phyloP scores from a whole-genome alignment of 2,888 invertebrate genomes.

The Chloromyia formosa region DNA sequence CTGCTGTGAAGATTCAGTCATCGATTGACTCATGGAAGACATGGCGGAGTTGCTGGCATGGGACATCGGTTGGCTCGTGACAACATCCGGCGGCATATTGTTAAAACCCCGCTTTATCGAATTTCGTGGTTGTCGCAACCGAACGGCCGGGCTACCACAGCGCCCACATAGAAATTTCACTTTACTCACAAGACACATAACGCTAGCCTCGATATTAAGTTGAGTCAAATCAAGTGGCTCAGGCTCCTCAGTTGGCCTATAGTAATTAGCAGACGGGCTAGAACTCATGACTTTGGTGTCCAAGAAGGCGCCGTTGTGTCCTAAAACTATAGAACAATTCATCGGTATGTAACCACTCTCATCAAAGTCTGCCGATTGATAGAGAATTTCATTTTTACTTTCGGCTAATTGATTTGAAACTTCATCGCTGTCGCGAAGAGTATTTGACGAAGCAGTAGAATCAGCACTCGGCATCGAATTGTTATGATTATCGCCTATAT shows the following conservation, averaged over 20 bases:
- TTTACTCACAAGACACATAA: conserved; percentile 86
- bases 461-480: neutral
- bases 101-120: conserved; percentile 58
- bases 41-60: neutral
- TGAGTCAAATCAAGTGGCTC: conserved; percentile 88
- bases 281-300: conserved; percentile 66
- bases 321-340: conserved; percentile 52
- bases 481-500: neutral
- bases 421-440: neutral
- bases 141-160: conserved; percentile 73
- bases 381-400: conserved; percentile 51
- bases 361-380: conserved; percentile 50
- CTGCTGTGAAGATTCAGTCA: neutral
- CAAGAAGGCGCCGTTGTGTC: conserved; percentile 62
- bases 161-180: conserved; percentile 79
- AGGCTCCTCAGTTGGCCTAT: conserved; percentile 81
- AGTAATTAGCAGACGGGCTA: conserved; percentile 75
- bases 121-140: conserved; percentile 67
- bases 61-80: conserved; percentile 55
- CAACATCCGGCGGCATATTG: conserved; percentile 59
- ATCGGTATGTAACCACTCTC: conserved; percentile 52
- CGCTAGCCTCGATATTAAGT: conserved; percentile 85
- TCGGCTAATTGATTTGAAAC: conserved; percentile 46
- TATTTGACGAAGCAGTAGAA: neutral
- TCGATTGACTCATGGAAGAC: conserved; percentile 33